Evolutionary conservation across 2,797 vertebrate genomes (phyloP), one percentile per base, ranked within the genome.

Genomic region (Poecilia velifera): DNA sequence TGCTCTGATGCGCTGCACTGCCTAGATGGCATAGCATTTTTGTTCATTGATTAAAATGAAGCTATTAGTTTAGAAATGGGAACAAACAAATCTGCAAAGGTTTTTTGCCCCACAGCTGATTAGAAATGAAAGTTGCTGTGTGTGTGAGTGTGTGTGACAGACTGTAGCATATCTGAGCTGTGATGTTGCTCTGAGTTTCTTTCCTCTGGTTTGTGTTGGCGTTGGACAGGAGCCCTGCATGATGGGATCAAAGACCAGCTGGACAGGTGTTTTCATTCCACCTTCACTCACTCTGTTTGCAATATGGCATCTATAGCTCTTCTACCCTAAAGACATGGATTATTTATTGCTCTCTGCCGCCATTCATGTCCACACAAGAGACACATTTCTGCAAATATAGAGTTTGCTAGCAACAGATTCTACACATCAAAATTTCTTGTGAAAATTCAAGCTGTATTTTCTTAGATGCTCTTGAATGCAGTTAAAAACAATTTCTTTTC

Each of bases 241-340:
- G 84, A 79, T 79, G 81, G 80, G 89, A 93, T 93, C 89, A 91
- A 87, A 90, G 75, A 77, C 83, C 87, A 92, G 88, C 91, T 93
- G 91, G 86, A 41, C 57, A 84, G 70, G 77, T 75, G 81, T 83
- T 84, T 85, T 89, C 82, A 81, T 74, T 78, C 71, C 12, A 3
- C 76, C 72, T 66, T 84, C 64, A 46, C 77, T 81, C 73, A n/a
- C 46, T 78, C 53, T 57, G 59, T 43, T 83, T 62, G 20, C 51
- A 22, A 72, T 76, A 43, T 68, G 45, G 45, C 80, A 76, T 79
- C 78, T 57, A 46, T 73, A 80, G 71, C 59, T 22, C 13, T 41
- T 31, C 36, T n/a, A 36, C 49, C n/a, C 9, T 73, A 73, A 78
- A 83, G 53, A 49, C 76, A n/a, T 66, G 41, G 28, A n/a, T 39